Evolutionary conservation across 1,140 invertebrate species (phyloP).

Genomic region (Neotoxoptera formosana): DNA sequence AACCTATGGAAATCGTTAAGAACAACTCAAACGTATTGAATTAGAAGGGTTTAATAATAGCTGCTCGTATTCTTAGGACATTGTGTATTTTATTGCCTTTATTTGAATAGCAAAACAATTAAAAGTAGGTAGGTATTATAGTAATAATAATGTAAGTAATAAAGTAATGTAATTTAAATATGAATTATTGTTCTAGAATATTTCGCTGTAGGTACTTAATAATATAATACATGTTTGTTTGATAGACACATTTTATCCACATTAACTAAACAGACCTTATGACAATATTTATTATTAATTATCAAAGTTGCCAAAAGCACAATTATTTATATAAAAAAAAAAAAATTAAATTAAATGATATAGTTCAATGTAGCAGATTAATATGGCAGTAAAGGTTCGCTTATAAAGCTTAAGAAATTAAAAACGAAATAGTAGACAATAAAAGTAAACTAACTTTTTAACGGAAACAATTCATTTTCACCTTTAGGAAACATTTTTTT

Average conservation of each 20-base stretch:
- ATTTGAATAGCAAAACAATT: slow-evolving; percentile 10
- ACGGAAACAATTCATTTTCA: slow-evolving; percentile 21
- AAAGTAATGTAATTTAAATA: background rate
- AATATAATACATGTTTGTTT: background rate
- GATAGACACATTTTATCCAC: background rate
- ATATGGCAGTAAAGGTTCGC: background rate
- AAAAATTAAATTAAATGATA: background rate
- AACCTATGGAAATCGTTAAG: background rate
- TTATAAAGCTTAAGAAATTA: slow-evolving; percentile 17
- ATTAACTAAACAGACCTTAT: background rate
- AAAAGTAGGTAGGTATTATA: too few relatives aligned
- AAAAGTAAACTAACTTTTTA: slow-evolving; percentile 15
- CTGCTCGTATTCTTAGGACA: background rate
- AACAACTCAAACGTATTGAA: background rate
- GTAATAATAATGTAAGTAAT: background rate
- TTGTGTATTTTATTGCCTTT: background rate
- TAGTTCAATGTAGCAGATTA: background rate
- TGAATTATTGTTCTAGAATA: background rate
- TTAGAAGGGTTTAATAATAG: background rate
- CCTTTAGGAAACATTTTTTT: background rate
- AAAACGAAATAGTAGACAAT: background rate
- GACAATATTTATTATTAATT: slow-evolving; percentile 5
- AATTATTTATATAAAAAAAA: background rate
- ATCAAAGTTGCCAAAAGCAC: background rate
- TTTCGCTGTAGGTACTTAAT: background rate